Evolutionary conservation across 2,113 vertebrate species (phyloP).

Genomic region (Aphyosemion australe): DNA sequence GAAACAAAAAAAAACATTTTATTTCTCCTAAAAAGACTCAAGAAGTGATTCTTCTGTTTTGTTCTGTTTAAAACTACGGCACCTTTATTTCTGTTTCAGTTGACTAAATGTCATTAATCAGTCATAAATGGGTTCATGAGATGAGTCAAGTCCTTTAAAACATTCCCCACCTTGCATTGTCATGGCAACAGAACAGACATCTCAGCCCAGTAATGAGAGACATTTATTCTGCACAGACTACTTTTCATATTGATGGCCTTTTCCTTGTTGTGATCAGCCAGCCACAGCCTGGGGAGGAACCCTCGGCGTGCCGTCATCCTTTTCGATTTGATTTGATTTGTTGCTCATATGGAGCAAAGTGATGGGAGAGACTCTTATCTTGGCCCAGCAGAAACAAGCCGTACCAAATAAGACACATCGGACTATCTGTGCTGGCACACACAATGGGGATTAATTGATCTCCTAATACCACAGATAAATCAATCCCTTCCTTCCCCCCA

Average conservation of each 20-base stretch:
- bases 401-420: constrained; percentile 79
- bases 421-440: constrained; percentile 83
- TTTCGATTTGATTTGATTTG: constrained; percentile 74
- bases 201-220: constrained; percentile 41
- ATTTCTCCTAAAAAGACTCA: no score
- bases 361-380: constrained; percentile 78
- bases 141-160: constrained; percentile 31
- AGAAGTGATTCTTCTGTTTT: neutral
- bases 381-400: constrained; percentile 78
- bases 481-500: constrained; percentile 72
- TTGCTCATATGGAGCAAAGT: constrained; percentile 58
- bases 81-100: neutral
- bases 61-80: neutral
- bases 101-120: constrained; percentile 27
- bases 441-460: constrained; percentile 87
- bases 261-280: constrained; percentile 64
- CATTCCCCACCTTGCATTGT: constrained; percentile 35
- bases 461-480: constrained; percentile 85
- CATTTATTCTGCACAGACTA: constrained; percentile 57
- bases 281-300: constrained; percentile 65
- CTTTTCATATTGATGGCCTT: constrained; percentile 65
- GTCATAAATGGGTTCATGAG: constrained; percentile 26
- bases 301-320: constrained; percentile 53
- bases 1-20: no score
- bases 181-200: constrained; percentile 54